phyloP scores from a whole-genome alignment of 2,113 vertebrate genomes.

The Cygnus buccinator region DNA sequence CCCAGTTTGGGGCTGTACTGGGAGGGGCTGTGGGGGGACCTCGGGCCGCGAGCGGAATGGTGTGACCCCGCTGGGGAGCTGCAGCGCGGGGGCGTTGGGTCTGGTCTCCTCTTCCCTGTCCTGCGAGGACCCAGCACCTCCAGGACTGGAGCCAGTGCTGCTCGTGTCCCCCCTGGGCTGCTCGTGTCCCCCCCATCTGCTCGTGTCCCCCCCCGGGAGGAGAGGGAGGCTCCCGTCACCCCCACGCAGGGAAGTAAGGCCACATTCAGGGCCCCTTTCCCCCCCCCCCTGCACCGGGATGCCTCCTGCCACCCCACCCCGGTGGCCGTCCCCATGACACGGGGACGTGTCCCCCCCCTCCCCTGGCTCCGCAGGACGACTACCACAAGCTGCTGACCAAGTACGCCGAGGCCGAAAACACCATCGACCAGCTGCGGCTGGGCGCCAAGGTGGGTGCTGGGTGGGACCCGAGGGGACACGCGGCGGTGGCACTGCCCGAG shows the following conservation, averaged over 20 bases:
- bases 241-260: fast-evolving
- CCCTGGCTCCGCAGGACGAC: constrained; percentile 80
- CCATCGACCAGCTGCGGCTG: constrained; percentile 93
- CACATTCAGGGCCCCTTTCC: background rate
- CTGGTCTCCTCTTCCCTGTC: fast-evolving
- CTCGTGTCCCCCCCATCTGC: background rate
- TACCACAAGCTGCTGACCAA: constrained; percentile 92
- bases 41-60: fast-evolving
- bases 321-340: background rate
- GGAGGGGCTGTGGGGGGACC: background rate
- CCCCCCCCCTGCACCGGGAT: background rate
- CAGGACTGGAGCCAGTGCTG: background rate
- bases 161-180: fast-evolving
- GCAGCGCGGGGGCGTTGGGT: fast-evolving
- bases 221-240: background rate
- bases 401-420: constrained; percentile 93
- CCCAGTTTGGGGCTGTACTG: background rate
- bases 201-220: too few species aligned
- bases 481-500: too few species aligned
- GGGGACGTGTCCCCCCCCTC: background rate
- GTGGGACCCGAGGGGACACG: background rate
- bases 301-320: background rate
- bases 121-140: background rate
- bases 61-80: background rate
- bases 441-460: constrained; percentile 84